Percentiles rank a stretch among this genome's conserved stretches.
These are phyloP conservation scores for Artemia franciscana DNA, from an alignment of 1,140 invertebrate genomes.

Conservation along the genomic window DNA sequence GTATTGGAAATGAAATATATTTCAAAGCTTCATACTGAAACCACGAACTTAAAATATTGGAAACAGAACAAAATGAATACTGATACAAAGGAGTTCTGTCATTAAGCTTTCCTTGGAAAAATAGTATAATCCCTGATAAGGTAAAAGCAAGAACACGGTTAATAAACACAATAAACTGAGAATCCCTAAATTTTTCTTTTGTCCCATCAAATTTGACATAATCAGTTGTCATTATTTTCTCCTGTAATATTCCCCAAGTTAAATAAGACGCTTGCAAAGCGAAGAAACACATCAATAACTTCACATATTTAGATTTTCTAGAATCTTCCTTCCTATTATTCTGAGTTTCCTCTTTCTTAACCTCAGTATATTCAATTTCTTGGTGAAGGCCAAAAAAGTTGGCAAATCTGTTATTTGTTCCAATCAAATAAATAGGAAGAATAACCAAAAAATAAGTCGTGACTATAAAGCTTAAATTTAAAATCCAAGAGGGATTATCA, in stretches of 20 bases:
- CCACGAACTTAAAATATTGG: slow-evolving; percentile 96
- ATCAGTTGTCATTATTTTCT: slow-evolving; percentile 70
- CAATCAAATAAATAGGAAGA: slow-evolving; percentile 6
- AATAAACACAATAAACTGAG: slow-evolving; percentile 83
- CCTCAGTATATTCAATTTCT: slow-evolving; percentile 37
- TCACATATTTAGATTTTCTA: slow-evolving; percentile 28
- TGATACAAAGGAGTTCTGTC: slow-evolving; percentile 75
- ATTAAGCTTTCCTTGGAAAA: slow-evolving; percentile 27
- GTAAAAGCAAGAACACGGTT: slow-evolving; percentile 67
- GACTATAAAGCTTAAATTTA: background rate
- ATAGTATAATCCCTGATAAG: slow-evolving; percentile 36
- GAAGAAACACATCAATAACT: slow-evolving; percentile 49
- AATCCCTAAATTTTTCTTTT: slow-evolving; percentile 55
- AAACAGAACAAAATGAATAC: slow-evolving; percentile 87
- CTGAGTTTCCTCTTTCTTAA: slow-evolving; percentile 17
- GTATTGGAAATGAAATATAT: slow-evolving; percentile 91
- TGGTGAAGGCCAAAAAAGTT: slow-evolving; percentile 27
- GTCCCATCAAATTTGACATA: slow-evolving; percentile 36
- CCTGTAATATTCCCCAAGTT: slow-evolving; percentile 81
- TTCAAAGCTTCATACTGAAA: slow-evolving; percentile 98
- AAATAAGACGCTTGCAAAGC: slow-evolving; percentile 75
- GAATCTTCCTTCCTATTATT: slow-evolving; percentile 10
- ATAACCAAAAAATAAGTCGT: background rate
- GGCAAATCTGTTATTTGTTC: slow-evolving; percentile 22
- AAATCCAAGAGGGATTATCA: background rate